Conservation (phyloP, 2,113 vertebrate genomes). For the Antigone vipio region DNA sequence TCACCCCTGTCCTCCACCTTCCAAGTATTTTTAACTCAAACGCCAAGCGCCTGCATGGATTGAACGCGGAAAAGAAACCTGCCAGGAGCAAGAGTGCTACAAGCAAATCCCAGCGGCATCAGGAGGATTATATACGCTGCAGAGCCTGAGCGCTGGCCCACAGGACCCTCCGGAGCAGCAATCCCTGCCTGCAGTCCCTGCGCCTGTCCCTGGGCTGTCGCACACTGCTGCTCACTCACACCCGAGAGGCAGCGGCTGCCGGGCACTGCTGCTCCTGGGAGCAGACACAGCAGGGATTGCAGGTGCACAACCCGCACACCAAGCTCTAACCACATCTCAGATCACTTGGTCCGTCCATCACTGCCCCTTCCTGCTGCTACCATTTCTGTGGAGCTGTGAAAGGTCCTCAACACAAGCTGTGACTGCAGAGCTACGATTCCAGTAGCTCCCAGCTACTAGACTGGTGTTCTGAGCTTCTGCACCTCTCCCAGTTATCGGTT, state of each 20-base stretch:
- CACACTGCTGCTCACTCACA: background rate
- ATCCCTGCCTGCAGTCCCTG: background rate
- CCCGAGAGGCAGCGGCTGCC: background rate
- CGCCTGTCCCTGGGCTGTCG: background rate
- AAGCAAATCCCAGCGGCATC: background rate
- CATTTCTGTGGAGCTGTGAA: background rate
- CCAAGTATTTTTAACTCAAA: background rate
- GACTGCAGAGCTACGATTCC: background rate
- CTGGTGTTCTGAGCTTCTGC: background rate
- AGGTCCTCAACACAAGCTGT: background rate
- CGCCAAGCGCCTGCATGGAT: rapidly evolving
- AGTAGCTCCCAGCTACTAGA: background rate
- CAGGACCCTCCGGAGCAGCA: background rate
- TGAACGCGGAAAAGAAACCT: background rate
- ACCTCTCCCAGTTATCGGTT: background rate
- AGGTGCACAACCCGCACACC: rapidly evolving
- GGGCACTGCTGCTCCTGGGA: background rate
- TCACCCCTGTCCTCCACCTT: background rate
- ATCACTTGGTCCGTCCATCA: background rate
- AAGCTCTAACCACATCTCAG: too few species aligned
- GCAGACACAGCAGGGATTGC: too few species aligned
- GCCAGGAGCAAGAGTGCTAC: background rate
- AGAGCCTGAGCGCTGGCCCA: background rate
- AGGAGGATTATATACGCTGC: background rate
- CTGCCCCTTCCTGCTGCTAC: background rate